These are phyloP conservation scores for Passer montanus DNA, from an alignment of 2,113 vertebrate species.

Conservation along the genomic window DNA sequence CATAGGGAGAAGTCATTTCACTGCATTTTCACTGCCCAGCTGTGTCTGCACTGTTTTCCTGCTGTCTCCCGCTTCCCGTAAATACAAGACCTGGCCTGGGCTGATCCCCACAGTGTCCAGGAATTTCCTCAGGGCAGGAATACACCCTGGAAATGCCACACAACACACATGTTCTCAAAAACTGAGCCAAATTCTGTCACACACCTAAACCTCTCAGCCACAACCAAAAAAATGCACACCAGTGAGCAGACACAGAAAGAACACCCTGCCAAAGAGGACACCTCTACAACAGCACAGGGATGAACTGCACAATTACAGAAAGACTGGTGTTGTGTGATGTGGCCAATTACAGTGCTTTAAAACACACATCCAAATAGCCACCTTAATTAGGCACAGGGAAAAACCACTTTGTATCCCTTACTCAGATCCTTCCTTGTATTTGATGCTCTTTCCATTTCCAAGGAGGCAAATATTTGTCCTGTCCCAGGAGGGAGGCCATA, in stretches of 20 bases:
- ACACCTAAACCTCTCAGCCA: background rate
- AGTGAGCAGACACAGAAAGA: background rate
- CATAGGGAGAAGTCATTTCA: background rate
- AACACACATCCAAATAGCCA: background rate
- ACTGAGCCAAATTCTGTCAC: background rate
- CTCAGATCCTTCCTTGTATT: background rate
- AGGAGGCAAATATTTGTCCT: background rate
- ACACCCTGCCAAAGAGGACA: background rate
- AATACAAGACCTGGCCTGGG: background rate
- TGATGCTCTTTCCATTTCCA: background rate
- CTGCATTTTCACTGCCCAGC: background rate
- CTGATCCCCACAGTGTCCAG: background rate
- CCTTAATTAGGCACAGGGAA: background rate
- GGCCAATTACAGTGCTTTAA: background rate
- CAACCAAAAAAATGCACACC: rapidly evolving
- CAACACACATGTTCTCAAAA: rapidly evolving
- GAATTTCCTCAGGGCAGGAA: background rate
- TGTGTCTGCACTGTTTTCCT: background rate
- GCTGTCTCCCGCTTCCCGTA: background rate
- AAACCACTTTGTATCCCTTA: background rate
- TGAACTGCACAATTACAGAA: background rate
- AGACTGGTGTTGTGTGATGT: background rate
- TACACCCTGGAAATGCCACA: background rate
- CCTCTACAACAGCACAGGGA: background rate
- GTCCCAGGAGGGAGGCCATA: background rate